Conservation (phyloP, 2,113 vertebrate genomes). For the Platichthys stellatus region DNA sequence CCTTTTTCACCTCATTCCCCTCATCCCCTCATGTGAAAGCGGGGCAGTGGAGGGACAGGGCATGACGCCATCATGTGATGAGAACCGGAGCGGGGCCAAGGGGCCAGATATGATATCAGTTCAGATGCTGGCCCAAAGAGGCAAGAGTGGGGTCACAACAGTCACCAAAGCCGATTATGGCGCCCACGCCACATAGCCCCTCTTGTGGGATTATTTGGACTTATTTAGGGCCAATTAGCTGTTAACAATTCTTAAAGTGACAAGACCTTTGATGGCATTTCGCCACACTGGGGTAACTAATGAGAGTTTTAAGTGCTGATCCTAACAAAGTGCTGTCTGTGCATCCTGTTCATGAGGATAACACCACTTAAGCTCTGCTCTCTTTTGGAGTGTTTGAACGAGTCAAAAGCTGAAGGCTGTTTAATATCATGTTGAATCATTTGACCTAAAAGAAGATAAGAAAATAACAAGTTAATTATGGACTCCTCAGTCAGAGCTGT, state of each 20-base stretch:
- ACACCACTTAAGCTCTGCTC: slow-evolving; percentile 7
- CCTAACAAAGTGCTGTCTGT: slow-evolving; percentile 22
- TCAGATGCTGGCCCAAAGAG: slow-evolving; percentile 66
- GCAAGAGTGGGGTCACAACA: slow-evolving; percentile 75
- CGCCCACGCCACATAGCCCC: slow-evolving; percentile 59
- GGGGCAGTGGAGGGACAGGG: slow-evolving; percentile 54
- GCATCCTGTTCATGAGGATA: slow-evolving; percentile 44
- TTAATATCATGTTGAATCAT: slow-evolving; percentile 2
- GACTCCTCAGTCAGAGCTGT: background rate
- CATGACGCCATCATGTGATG: slow-evolving; percentile 78
- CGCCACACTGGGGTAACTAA: slow-evolving; percentile 76
- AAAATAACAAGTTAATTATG: background rate
- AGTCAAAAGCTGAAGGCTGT: background rate
- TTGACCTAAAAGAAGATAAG: background rate
- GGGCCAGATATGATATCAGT: slow-evolving; percentile 80
- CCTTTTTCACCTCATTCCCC: slow-evolving; percentile 71
- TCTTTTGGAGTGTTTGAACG: background rate
- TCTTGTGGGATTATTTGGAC: slow-evolving; percentile 71
- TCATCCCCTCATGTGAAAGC: slow-evolving; percentile 71
- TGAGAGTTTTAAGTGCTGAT: slow-evolving; percentile 70
- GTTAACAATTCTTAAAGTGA: slow-evolving; percentile 81
- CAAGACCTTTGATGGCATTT: slow-evolving; percentile 74
- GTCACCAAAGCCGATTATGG: slow-evolving; percentile 80
- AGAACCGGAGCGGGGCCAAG: slow-evolving; percentile 46
- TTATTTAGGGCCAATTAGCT: slow-evolving; percentile 80